Conservation (phyloP, 2,888 invertebrate species). For the Criorhina ranunculi region DNA sequence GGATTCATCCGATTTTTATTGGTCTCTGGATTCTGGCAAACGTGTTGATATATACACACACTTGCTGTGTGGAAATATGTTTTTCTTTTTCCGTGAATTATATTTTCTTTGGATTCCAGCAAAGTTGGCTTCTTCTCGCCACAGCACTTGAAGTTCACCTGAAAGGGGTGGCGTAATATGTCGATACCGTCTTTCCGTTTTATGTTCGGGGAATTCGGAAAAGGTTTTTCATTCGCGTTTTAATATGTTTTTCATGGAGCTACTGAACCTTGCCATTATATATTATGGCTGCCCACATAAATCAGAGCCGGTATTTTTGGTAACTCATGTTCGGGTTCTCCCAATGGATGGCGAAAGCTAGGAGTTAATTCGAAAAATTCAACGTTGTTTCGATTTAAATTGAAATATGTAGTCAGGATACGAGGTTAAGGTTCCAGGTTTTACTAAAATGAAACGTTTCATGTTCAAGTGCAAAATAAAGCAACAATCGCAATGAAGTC, state of each 20-base stretch:
- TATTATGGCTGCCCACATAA: conserved; percentile 46
- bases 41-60: conserved; percentile 25
- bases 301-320: conserved; percentile 49
- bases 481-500: no score
- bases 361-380: conserved; percentile 45
- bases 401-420: conserved; percentile 5
- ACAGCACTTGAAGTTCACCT: conserved; percentile 33
- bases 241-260: conserved; percentile 47
- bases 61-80: neutral
- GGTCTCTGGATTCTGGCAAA: conserved; percentile 23
- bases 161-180: conserved; percentile 37
- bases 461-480: no score
- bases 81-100: conserved; percentile 5
- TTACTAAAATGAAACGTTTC: no score
- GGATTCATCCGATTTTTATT: conserved; percentile 58
- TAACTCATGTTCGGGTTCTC: conserved; percentile 13
- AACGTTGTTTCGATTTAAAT: conserved; percentile 17
- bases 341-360: conserved; percentile 9
- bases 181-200: conserved; percentile 44
- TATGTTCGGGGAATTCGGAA: conserved; percentile 57
- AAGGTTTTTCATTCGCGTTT: conserved; percentile 46
- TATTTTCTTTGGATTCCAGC: conserved; percentile 22
- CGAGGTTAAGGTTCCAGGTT: no score
- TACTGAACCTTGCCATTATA: conserved; percentile 42
- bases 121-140: conserved; percentile 14